Percentiles rank a stretch among this genome's conserved stretches.
Conservation (phyloP, 2,888 invertebrate genomes). For the Orchesellides sinensis region DNA sequence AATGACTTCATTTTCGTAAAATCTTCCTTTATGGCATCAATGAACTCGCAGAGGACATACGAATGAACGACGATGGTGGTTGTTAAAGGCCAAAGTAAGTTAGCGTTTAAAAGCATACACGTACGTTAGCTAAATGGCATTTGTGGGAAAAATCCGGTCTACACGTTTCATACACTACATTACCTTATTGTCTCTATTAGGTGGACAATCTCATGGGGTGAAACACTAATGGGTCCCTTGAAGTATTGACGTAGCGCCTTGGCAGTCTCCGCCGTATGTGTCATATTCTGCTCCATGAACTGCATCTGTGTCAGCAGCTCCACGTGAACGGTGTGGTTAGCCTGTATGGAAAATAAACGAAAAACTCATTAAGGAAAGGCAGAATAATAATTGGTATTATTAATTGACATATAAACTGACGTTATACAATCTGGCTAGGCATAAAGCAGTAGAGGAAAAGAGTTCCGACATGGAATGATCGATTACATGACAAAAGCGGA, state of each 20-base stretch:
- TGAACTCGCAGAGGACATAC: background rate
- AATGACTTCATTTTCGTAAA: slow-evolving; percentile 22
- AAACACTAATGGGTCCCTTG: slow-evolving; percentile 67
- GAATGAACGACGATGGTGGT: background rate
- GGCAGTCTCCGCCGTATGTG: slow-evolving; percentile 69
- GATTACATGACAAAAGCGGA: too few relatives aligned
- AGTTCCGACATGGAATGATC: too few relatives aligned
- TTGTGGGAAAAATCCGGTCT: background rate
- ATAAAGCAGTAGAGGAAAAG: too few relatives aligned
- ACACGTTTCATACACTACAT: background rate
- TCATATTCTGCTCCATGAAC: slow-evolving; percentile 83
- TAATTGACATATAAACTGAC: too few relatives aligned
- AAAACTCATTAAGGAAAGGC: background rate
- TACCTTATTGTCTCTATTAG: slow-evolving; percentile 73
- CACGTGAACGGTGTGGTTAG: slow-evolving; percentile 87
- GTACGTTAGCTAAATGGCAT: background rate
- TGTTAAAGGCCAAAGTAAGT: too few relatives aligned
- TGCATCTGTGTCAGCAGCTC: slow-evolving; percentile 84
- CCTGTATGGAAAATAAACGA: slow-evolving; percentile 72
- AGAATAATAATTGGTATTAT: too few relatives aligned
- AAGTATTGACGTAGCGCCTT: slow-evolving; percentile 60
- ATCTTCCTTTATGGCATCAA: slow-evolving; percentile 1
- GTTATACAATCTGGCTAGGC: too few relatives aligned
- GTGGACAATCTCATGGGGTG: slow-evolving; percentile 71
- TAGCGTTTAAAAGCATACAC: too few relatives aligned